Evolutionary conservation across 2,888 invertebrate species (phyloP).

Genomic region (Philonicus albiceps): DNA sequence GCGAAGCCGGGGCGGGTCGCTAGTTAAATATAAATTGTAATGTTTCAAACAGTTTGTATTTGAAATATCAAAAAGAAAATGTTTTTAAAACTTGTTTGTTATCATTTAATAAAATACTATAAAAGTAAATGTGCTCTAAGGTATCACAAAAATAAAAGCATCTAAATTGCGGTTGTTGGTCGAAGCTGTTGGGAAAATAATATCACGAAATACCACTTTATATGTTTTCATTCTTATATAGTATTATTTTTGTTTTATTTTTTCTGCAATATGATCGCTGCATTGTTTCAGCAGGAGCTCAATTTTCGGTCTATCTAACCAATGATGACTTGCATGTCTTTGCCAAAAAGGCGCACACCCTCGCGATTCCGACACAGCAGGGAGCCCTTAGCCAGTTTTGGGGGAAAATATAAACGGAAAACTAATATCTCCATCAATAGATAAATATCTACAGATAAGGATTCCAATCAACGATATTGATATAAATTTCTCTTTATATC

Average conservation of each 20-base stretch:
- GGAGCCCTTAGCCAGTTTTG: background rate
- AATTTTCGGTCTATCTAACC: background rate
- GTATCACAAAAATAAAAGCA: background rate
- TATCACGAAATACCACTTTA: background rate
- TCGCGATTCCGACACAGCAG: background rate
- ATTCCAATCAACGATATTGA: conserved; percentile 40
- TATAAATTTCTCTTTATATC: conserved; percentile 33
- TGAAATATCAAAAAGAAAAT: no score
- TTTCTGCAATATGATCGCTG: background rate
- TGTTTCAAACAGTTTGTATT: no score
- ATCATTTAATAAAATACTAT: background rate
- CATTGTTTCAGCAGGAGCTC: conserved; percentile 10
- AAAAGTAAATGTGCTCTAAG: background rate
- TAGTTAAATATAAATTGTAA: no score
- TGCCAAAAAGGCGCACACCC: background rate
- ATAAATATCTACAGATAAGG: conserved; percentile 34
- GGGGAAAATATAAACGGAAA: background rate
- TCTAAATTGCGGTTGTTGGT: background rate
- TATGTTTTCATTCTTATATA: background rate
- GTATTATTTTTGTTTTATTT: background rate
- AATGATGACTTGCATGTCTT: background rate
- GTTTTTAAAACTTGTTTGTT: no score
- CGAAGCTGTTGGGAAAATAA: background rate
- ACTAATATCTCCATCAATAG: conserved; percentile 31
- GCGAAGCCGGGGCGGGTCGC: no score